Base-by-base conservation (phyloP, 2,888 invertebrate species). In the Eristalinus aeneus region DNA sequence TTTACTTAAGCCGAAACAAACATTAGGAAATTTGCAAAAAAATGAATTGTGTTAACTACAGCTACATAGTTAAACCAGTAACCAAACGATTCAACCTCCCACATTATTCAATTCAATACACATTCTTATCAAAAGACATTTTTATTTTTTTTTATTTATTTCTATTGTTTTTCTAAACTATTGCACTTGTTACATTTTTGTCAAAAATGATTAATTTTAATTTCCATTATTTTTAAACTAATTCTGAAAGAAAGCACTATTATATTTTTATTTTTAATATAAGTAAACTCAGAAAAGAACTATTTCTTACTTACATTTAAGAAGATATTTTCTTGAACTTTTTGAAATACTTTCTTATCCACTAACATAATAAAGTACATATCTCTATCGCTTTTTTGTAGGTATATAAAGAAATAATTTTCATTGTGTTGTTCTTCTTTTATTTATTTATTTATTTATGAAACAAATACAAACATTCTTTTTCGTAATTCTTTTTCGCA, bases 311-410 rank as follows among this genome's bases (percentile, higher is more conserved):
- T 72, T 72, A 77, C 65, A 75, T 84, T 80, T 46, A n/a, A 69
- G 74, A 69, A 23, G 73, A 58, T 77, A 46, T 54, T 67, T 77
- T 88, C 68, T 56, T 69, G 82, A 81, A 81, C 77, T 86, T 76
- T 72, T 71, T 73, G 46, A 58, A 86, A 77, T 73, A 76, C 76
- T 73, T 81, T 81, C 16, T 74, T 78, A 82, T 82, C 77, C 86
- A 81, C 82, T 85, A 78, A 86, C 86, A 82, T 86, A 85, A 68
- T 75, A 73, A 86, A 81, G 54, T 86, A 86, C 85, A 81, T 81
- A 86, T 81, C 63, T 81, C 76, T 78, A 78, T 85, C 81, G 86
- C 86, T 86, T 86, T 86, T 77, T 80, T 54, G 82, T 82, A 82
- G 82, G 82, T 77, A 73, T 78, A 63, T 74, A 77, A 77, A 67